phyloP scores from a whole-genome alignment of 2,888 invertebrate genomes.

The Epistrophella euchroma region DNA sequence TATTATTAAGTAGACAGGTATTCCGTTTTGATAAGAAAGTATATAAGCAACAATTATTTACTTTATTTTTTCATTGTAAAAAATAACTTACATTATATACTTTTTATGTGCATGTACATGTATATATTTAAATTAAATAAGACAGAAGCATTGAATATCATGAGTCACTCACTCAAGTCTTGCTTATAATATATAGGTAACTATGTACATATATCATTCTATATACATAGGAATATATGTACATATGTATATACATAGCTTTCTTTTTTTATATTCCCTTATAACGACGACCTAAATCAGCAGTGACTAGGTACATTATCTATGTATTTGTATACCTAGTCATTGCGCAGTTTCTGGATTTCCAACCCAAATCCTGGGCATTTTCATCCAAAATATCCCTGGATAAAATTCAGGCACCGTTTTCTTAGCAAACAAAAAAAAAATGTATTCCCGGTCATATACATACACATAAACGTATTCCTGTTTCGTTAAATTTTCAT shows the following conservation, averaged over 20 bases:
- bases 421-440: not conserved
- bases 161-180: conserved; percentile 16
- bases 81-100: not conserved
- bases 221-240: not conserved
- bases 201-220: not conserved
- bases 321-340: conserved; percentile 1
- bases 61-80: not conserved
- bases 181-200: not conserved
- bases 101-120: not conserved
- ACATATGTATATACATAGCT: not conserved
- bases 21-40: not conserved
- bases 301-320: conserved; percentile 26
- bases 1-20: not conserved
- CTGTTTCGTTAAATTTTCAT: conserved; percentile 45
- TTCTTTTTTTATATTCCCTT: not conserved
- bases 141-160: conserved; percentile 20
- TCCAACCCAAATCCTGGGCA: conserved; percentile 40
- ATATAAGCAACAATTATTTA: conserved; percentile 27
- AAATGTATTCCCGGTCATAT: not conserved
- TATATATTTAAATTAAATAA: conserved; percentile 11
- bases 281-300: conserved; percentile 4
- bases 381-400: conserved; percentile 36
- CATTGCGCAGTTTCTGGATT: conserved; percentile 56
- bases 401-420: conserved; percentile 34
- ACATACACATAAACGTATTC: not conserved